phyloP scores from a whole-genome alignment of 2,797 vertebrate species.

The Notolabrus celidotus region DNA sequence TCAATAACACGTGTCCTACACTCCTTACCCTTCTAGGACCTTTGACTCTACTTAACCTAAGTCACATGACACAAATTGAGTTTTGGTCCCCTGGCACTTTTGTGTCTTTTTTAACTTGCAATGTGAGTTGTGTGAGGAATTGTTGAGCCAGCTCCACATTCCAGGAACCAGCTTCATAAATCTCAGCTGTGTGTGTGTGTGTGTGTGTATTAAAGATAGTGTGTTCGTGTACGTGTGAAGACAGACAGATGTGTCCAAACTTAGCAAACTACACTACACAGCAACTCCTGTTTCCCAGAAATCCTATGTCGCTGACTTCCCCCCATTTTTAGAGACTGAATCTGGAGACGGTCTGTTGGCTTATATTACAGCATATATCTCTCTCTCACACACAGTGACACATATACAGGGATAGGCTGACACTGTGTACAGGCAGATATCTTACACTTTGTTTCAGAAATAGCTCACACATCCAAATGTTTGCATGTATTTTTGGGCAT shows the following conservation, averaged over 20 bases:
- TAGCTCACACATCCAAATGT: slow-evolving; percentile 51
- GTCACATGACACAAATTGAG: slow-evolving; percentile 45
- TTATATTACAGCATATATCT: slow-evolving; percentile 64
- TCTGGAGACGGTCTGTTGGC: slow-evolving; percentile 49
- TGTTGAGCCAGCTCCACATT: slow-evolving; percentile 68
- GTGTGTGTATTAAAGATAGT: slow-evolving; percentile 17
- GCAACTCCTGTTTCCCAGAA: slow-evolving; percentile 75
- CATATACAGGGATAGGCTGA: slow-evolving; percentile 35
- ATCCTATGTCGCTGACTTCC: slow-evolving; percentile 39
- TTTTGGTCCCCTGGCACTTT: slow-evolving; percentile 41
- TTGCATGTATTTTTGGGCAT: slow-evolving; percentile 65
- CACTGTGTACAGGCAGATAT: slow-evolving; percentile 48
- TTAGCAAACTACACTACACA: slow-evolving; percentile 63
- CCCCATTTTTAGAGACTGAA: slow-evolving; percentile 66
- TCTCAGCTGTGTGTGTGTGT: slow-evolving; percentile 54
- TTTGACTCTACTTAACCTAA: slow-evolving; percentile 28
- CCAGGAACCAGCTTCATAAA: slow-evolving; percentile 77
- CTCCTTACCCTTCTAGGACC: slow-evolving; percentile 32
- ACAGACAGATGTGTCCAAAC: slow-evolving; percentile 79
- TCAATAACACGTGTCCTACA: neutral
- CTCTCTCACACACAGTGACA: slow-evolving; percentile 32
- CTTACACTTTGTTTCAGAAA: slow-evolving; percentile 66
- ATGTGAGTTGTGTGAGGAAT: slow-evolving; percentile 53
- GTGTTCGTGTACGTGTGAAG: slow-evolving; percentile 42
- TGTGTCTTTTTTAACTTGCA: slow-evolving; percentile 64